A percentile compares a stretch with the other conserved stretches of the same genome.
Conservation (phyloP, 1,140 invertebrate genomes). For the Hylyphantes graminicola region DNA sequence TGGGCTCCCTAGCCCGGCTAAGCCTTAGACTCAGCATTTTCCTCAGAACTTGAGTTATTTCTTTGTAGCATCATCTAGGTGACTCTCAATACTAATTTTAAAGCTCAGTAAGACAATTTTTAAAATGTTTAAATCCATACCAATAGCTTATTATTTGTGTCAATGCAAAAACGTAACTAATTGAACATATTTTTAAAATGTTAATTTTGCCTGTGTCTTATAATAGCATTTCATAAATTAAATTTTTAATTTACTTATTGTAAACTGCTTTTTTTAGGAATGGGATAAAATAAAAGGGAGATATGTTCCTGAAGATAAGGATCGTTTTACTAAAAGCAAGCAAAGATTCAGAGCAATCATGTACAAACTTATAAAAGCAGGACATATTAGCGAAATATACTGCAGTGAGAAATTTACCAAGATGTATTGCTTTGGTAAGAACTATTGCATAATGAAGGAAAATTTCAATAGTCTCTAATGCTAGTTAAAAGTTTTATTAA, state of each 20-base stretch:
- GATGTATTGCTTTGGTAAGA: conserved; percentile 27
- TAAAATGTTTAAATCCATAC: too few species aligned
- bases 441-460: too few species aligned
- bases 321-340: conserved; percentile 38
- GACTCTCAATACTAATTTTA: too few species aligned
- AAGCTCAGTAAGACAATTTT: too few species aligned
- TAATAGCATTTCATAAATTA: background rate
- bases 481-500: too few species aligned
- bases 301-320: conserved; percentile 37
- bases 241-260: background rate
- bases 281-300: conserved; percentile 43
- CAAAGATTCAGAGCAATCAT: conserved; percentile 26
- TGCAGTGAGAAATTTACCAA: conserved; percentile 16
- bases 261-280: conserved; percentile 12
- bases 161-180: too few species aligned
- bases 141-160: too few species aligned
- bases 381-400: background rate
- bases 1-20: too few species aligned
- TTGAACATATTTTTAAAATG: background rate
- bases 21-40: too few species aligned
- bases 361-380: conserved; percentile 2
- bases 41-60: too few species aligned
- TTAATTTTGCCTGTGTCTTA: background rate
- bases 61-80: too few species aligned
- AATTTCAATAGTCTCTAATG: too few species aligned